Base-by-base conservation (phyloP, 1,140 invertebrate genomes). In the Thrips palmi region DNA sequence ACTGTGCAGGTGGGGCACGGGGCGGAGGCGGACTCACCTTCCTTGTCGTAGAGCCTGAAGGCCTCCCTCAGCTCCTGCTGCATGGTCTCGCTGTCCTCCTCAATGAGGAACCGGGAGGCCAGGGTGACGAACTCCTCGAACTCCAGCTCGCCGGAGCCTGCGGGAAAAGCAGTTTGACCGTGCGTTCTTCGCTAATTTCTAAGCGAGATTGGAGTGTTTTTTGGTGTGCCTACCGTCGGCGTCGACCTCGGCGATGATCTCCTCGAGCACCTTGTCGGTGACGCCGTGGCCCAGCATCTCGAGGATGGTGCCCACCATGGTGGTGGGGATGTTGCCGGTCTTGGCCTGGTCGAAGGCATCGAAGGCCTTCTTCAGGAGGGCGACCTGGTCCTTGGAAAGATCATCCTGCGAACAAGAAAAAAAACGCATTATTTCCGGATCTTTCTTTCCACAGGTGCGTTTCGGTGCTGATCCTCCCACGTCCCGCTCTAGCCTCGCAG, bases 281-380 rank as follows among this genome's bases (percentile, higher is more conserved):
- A 92, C 93, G 17, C 87, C 84, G 59, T 93, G 89, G 46, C 88
- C 89, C 83, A 94, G 89, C 54, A 92, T 71, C 50, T 87, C 68
- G 27, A 94, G 69, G 52, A 94, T 92, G 55, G 89, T 86, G 25
- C 81, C 82, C 18, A 94, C 87, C 75, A 91, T 87, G 56, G 89
- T 88, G 45, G 82, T 85, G 42, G 86, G 77, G 58, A 94, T 94
- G 53, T 79, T 85, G 45, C 89, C 89, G 45, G 77, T 85, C 57
- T 86, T 85, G 52, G 91, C 84, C 51, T 81, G 75, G 66, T 94
- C 89, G 58, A 94, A 94, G 57, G 87, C 89, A 69, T 93, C 87
- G 61, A 94, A 94, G 30, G 88, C 88, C 63, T 91, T 89, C 52
- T 79, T 78, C 43, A 92, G 68, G 47, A 91, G n/a, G n/a, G n/a